A percentile compares a stretch with the other conserved stretches of the same genome.
phyloP scores from a whole-genome alignment of 2,113 vertebrate genomes.

The Podocnemis expansa region DNA sequence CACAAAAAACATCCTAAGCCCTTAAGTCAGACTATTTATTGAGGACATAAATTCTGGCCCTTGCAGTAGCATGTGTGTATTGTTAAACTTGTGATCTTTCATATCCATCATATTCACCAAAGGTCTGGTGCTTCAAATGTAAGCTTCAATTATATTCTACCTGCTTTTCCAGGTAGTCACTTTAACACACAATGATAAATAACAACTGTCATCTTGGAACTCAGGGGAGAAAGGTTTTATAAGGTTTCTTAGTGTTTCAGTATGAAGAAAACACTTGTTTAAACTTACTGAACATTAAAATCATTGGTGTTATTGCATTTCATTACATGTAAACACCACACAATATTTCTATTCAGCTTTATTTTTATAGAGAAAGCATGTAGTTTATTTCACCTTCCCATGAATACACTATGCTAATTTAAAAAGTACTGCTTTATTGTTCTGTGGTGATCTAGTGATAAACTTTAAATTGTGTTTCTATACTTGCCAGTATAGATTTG shows the following conservation, averaged over 20 bases:
- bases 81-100: conserved; percentile 9
- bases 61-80: not conserved
- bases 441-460: not conserved
- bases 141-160: conserved; percentile 3
- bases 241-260: not conserved
- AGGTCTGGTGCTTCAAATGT: not conserved
- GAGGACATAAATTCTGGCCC: not conserved
- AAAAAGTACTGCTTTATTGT: not conserved
- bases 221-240: not conserved
- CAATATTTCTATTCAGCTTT: not conserved
- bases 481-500: not conserved
- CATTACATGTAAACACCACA: not conserved
- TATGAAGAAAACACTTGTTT: not conserved
- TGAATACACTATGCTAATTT: not conserved
- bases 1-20: not conserved
- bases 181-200: conserved; percentile 22
- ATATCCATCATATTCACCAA: not conserved
- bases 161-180: not conserved
- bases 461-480: not conserved
- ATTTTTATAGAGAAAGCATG: not conserved
- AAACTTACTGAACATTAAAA: not conserved
- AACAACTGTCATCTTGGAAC: not conserved
- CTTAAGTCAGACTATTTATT: not conserved
- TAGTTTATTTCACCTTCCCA: not conserved
- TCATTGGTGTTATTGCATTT: accelerated